These are phyloP conservation scores for Acrossocheilus wenchowensis DNA, from an alignment of 2,797 vertebrate genomes.

Conservation along the genomic window DNA sequence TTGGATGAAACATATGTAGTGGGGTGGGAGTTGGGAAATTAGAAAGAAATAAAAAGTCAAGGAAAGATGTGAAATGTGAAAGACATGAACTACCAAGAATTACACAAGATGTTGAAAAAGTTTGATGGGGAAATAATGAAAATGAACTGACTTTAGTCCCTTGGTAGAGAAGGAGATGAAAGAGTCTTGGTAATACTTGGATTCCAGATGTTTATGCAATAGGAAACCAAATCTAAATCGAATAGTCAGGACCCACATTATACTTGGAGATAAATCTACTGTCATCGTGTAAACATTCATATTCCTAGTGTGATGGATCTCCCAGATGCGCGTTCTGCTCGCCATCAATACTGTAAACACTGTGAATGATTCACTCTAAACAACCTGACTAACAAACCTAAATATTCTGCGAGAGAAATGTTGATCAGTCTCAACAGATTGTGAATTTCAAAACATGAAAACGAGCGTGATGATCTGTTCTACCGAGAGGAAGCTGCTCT, in stretches of 20 bases:
- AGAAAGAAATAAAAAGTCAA: neutral
- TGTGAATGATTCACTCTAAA: constrained; percentile 40
- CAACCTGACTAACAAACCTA: constrained; percentile 37
- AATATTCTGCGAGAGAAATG: constrained; percentile 30
- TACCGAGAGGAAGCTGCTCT: neutral
- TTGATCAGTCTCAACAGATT: constrained; percentile 11
- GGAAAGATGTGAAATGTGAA: neutral
- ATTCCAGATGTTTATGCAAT: constrained; percentile 52
- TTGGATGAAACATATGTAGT: neutral
- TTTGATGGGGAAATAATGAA: constrained; percentile 21
- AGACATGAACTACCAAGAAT: constrained; percentile 9
- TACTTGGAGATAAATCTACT: constrained; percentile 50
- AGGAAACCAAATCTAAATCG: constrained; percentile 25
- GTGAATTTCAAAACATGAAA: constrained; percentile 28
- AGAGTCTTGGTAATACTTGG: constrained; percentile 39
- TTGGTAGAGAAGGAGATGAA: neutral
- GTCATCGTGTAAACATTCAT: constrained; percentile 46
- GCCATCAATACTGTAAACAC: constrained; percentile 39
- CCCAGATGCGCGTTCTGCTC: constrained; percentile 38
- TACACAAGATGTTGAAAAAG: constrained; percentile 2
- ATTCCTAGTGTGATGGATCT: constrained; percentile 22
- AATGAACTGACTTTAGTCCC: constrained; percentile 12
- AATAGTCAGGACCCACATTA: constrained; percentile 33
- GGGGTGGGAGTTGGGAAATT: neutral
- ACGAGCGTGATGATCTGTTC: neutral